Conservation (phyloP, 1,140 invertebrate genomes). For the Conus betulinus region DNA sequence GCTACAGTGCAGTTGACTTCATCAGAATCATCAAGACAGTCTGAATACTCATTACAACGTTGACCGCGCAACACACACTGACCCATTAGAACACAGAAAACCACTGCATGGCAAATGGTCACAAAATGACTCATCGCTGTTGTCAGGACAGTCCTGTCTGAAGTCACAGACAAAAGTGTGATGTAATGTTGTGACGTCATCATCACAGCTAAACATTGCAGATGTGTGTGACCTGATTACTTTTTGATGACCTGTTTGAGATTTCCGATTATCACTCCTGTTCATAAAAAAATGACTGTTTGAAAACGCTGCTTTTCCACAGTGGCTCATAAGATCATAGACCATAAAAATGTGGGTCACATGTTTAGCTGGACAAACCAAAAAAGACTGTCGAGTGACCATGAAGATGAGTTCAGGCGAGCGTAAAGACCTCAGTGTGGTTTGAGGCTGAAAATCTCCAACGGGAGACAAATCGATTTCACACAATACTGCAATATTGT, state of each 20-base stretch:
- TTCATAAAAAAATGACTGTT: background rate
- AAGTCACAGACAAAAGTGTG: background rate
- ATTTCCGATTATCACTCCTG: background rate
- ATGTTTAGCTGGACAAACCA: background rate
- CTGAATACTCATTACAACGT: background rate
- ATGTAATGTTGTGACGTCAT: background rate
- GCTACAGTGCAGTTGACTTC: background rate
- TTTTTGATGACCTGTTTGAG: background rate
- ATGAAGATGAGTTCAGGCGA: background rate
- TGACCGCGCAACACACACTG: background rate
- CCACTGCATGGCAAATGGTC: background rate
- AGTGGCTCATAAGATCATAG: background rate
- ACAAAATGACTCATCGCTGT: background rate
- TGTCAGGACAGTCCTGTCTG: background rate
- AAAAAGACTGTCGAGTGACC: background rate
- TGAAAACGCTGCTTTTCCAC: background rate
- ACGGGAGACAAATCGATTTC: background rate
- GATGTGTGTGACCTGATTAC: background rate
- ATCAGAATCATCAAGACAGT: background rate
- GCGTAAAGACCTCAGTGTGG: background rate
- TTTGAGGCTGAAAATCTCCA: background rate
- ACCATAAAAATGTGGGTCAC: background rate
- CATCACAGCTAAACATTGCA: background rate
- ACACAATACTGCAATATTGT: background rate
- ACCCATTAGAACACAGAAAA: background rate